Conservation (phyloP, 2,797 vertebrate species). For the Rhinoraja longicauda region DNA sequence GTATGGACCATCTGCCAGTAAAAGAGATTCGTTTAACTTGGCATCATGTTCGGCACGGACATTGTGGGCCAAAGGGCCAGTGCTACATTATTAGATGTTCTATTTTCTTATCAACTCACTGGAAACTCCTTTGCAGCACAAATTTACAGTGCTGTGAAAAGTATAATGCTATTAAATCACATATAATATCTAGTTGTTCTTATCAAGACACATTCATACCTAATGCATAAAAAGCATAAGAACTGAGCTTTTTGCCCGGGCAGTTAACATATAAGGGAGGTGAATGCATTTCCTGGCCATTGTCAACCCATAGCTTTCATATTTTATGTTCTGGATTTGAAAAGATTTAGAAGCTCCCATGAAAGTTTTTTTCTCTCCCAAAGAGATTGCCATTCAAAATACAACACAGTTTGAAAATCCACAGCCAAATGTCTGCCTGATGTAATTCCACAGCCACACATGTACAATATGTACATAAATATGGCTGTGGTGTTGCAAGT, state of each 20-base stretch:
- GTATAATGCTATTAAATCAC: background rate
- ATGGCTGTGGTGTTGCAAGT: background rate
- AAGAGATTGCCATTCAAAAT: background rate
- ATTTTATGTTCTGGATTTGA: background rate
- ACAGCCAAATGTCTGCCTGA: background rate
- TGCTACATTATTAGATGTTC: too few species aligned
- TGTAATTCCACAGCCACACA: too few species aligned
- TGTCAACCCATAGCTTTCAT: background rate
- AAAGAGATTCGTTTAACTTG: too few species aligned
- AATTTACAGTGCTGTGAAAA: background rate
- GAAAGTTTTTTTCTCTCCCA: background rate
- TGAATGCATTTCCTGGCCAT: background rate
- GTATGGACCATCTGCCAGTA: too few species aligned
- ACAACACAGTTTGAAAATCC: conserved; percentile 5
- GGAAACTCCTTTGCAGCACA: background rate
- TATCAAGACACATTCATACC: background rate
- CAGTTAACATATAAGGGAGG: too few species aligned
- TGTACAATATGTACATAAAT: background rate
- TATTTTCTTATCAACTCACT: background rate
- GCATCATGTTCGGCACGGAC: too few species aligned
- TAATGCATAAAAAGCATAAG: background rate
- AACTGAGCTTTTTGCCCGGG: background rate
- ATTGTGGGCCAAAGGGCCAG: too few species aligned
- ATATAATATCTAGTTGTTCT: background rate
- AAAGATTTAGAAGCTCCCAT: background rate